Evolutionary conservation across 2,113 vertebrate species (phyloP).

Genomic region (Capreolus pygargus): DNA sequence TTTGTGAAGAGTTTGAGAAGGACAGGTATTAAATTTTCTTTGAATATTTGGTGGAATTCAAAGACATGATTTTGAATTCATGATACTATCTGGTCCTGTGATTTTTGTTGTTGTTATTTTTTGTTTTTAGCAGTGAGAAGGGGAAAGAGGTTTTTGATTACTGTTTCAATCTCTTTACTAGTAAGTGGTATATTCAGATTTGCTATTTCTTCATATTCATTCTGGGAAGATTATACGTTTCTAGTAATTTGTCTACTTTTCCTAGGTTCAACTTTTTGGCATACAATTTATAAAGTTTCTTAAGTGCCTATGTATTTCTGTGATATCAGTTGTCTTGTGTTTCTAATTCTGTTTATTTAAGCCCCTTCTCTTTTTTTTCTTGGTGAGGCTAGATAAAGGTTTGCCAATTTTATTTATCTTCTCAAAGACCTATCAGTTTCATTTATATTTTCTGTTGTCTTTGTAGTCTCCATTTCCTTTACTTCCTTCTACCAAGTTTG

Average conservation of each 20-base stretch:
- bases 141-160: not conserved
- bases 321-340: not conserved
- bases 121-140: not conserved
- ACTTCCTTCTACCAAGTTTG: not conserved
- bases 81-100: not conserved
- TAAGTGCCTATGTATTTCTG: not conserved
- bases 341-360: not conserved
- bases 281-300: not conserved
- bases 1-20: not conserved
- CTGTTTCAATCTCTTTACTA: not conserved
- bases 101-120: not conserved
- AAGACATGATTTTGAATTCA: not conserved
- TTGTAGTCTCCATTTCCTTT: not conserved
- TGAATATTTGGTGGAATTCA: not conserved
- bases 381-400: not conserved
- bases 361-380: not conserved
- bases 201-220: not conserved
- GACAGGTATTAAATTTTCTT: not conserved
- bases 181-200: not conserved
- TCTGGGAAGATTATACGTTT: not conserved
- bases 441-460: not conserved
- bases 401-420: not conserved
- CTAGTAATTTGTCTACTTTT: not conserved
- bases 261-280: not conserved
- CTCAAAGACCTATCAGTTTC: not conserved